Percentiles rank a stretch among this genome's conserved stretches.
Evolutionary conservation across 2,113 vertebrate species (phyloP).

Genomic region (Carollia perspicillata): DNA sequence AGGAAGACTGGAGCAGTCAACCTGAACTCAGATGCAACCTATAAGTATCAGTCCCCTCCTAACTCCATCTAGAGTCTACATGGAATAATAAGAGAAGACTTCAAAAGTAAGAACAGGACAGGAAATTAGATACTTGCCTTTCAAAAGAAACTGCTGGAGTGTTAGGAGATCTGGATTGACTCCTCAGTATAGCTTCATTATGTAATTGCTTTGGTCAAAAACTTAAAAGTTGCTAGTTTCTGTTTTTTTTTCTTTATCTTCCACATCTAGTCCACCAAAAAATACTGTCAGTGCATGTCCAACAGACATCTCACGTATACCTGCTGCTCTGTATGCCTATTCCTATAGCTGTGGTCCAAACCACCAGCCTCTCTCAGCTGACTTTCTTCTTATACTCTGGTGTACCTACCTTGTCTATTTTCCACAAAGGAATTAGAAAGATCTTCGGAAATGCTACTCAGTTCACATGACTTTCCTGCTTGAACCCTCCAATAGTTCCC

Average conservation of each 20-base stretch:
- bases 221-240: neutral
- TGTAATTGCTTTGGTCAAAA: constrained; percentile 12
- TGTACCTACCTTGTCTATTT: neutral
- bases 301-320: neutral
- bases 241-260: neutral
- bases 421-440: neutral
- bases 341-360: neutral
- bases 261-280: neutral
- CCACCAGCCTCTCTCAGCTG: neutral
- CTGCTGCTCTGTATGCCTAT: neutral
- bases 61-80: neutral
- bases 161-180: neutral
- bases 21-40: neutral
- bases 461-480: neutral
- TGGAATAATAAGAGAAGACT: neutral
- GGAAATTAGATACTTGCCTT: neutral
- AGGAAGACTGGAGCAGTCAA: neutral
- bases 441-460: neutral
- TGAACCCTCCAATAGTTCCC: neutral
- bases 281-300: neutral
- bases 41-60: neutral
- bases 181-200: neutral
- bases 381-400: neutral
- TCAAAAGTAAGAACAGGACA: neutral
- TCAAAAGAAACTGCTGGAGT: neutral